A percentile compares a stretch with the other conserved stretches of the same genome.
phyloP scores from a whole-genome alignment of 2,797 vertebrate genomes.

The Dallia pectoralis region DNA sequence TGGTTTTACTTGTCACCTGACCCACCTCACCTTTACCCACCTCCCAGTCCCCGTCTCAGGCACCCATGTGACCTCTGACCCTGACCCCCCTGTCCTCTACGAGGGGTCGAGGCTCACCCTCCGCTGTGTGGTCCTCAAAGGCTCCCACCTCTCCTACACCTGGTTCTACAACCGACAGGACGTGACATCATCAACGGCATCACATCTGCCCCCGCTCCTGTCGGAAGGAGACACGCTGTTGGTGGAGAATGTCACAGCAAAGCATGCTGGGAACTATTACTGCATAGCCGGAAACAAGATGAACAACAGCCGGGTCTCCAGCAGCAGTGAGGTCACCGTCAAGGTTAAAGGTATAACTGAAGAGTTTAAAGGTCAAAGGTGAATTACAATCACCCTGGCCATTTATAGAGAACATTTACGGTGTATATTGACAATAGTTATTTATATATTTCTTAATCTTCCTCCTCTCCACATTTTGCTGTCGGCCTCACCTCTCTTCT shows the following conservation, averaged over 20 bases:
- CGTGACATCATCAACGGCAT: constrained; percentile 30
- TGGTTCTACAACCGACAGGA: constrained; percentile 69
- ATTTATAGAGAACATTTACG: neutral
- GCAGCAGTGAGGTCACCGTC: constrained; percentile 62
- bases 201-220: constrained; percentile 15
- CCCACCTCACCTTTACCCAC: neutral
- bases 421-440: neutral
- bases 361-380: neutral
- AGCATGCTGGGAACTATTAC: constrained; percentile 65
- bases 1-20: neutral
- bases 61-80: constrained; percentile 59
- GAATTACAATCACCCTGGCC: neutral
- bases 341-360: constrained; percentile 69
- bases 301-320: constrained; percentile 55
- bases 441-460: neutral
- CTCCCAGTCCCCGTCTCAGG: constrained; percentile 59
- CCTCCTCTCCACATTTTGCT: neutral
- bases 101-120: constrained; percentile 63
- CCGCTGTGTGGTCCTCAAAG: constrained; percentile 54
- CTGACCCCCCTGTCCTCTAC: constrained; percentile 56
- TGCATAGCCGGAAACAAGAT: constrained; percentile 64
- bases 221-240: constrained; percentile 53
- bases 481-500: neutral
- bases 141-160: constrained; percentile 69
- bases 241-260: constrained; percentile 44